These are phyloP conservation scores for Pseudomugil gertrudae DNA, from an alignment of 2,797 vertebrate species.

Conservation along the genomic window DNA sequence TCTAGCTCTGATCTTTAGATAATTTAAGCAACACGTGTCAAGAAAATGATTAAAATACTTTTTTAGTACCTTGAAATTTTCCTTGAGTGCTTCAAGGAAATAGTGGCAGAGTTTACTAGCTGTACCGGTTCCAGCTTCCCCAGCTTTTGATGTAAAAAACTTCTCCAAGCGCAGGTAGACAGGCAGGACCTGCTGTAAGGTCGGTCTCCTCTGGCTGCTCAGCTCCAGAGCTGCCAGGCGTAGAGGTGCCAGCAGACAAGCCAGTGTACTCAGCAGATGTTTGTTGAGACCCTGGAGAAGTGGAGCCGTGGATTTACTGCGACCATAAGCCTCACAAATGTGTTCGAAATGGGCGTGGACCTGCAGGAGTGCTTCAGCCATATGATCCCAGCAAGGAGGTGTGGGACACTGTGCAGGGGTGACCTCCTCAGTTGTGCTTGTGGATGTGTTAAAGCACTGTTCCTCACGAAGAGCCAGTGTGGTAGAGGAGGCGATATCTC, in stretches of 20 bases:
- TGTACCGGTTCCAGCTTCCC: conserved; percentile 89
- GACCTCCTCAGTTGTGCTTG: conserved; percentile 87
- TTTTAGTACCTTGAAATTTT: conserved; percentile 90
- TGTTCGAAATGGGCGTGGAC: conserved; percentile 97
- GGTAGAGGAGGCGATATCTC: conserved; percentile 90
- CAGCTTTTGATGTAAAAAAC: conserved; percentile 97
- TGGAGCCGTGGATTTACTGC: conserved; percentile 92
- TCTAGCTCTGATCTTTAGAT: neutral
- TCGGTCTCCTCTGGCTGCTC: conserved; percentile 92
- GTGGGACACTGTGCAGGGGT: conserved; percentile 87
- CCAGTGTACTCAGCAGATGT: conserved; percentile 93
- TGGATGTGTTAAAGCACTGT: conserved; percentile 84
- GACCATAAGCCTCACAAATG: conserved; percentile 95
- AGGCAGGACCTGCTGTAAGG: conserved; percentile 94
- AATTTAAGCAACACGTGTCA: neutral
- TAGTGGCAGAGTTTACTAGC: conserved; percentile 98
- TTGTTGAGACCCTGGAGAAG: conserved; percentile 97
- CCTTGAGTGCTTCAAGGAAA: conserved; percentile 96
- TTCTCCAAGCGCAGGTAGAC: conserved; percentile 97
- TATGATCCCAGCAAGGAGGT: conserved; percentile 95
- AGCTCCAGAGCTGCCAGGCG: conserved; percentile 94
- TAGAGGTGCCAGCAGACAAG: conserved; percentile 91
- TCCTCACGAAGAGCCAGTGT: conserved; percentile 89
- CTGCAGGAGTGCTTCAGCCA: conserved; percentile 92
- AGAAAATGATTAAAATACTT: neutral